A percentile compares a stretch with the other conserved stretches of the same genome.
Conservation (phyloP, 2,797 vertebrate genomes). For the Mallotus villosus region DNA sequence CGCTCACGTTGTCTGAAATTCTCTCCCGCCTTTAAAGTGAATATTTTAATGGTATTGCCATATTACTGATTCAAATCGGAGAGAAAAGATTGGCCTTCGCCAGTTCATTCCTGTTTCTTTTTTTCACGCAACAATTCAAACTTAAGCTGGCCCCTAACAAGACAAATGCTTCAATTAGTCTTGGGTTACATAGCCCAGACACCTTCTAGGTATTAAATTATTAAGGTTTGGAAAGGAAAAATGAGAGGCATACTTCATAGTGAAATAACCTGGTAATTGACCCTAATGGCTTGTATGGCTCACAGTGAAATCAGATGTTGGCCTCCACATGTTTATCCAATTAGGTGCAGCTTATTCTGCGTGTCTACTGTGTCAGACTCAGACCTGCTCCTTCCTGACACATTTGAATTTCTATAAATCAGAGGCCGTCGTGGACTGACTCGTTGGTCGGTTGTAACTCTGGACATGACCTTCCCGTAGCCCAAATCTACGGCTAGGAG, state of each 20-base stretch:
- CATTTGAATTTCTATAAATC: conserved; percentile 15
- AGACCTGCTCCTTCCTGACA: conserved; percentile 28
- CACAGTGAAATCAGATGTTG: conserved; percentile 25
- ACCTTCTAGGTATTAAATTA: conserved; percentile 34
- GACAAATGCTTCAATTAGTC: not conserved
- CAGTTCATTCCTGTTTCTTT: conserved; percentile 12
- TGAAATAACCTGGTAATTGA: conserved; percentile 20
- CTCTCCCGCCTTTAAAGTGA: conserved; percentile 33
- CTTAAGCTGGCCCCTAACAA: conserved; percentile 4
- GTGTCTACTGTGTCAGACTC: conserved; percentile 19
- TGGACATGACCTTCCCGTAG: conserved; percentile 33
- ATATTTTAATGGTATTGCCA: conserved; percentile 26
- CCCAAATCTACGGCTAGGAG: conserved; percentile 24
- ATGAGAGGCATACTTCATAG: conserved; percentile 12
- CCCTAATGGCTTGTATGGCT: conserved; percentile 16
- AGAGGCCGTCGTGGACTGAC: conserved; percentile 27
- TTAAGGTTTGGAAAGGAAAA: conserved; percentile 20
- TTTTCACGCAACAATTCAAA: not conserved
- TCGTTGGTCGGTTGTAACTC: conserved; percentile 38
- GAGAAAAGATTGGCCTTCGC: conserved; percentile 13
- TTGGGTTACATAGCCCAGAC: conserved; percentile 9
- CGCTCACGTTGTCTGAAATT: conserved; percentile 5
- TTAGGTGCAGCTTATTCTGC: conserved; percentile 3
- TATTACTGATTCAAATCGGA: conserved; percentile 27
- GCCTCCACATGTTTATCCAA: conserved; percentile 23